These are phyloP conservation scores for Chrysomallon squamiferum DNA, from an alignment of 1,140 invertebrate genomes.

Conservation along the genomic window DNA sequence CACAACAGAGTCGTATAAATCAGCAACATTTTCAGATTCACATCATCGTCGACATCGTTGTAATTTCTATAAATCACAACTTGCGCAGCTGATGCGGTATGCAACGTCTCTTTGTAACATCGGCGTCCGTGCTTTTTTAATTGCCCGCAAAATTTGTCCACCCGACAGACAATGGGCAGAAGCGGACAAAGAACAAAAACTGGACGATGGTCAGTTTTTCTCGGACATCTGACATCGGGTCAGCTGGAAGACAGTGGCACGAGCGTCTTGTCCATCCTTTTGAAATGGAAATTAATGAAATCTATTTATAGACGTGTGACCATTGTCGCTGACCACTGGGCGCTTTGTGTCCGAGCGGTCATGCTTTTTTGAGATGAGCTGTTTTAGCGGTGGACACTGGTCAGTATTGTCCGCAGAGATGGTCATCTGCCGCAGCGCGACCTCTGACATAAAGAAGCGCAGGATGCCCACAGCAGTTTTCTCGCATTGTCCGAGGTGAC, in stretches of 20 bases:
- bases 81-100: too few relatives aligned
- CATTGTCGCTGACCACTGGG: neutral
- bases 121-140: conserved; percentile 2
- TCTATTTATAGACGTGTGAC: conserved; percentile 10
- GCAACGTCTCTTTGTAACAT: neutral
- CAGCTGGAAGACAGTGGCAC: too few relatives aligned
- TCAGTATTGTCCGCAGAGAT: conserved; percentile 6
- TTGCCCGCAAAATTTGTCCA: conserved; percentile 2
- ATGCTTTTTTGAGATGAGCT: conserved; percentile 7
- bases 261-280: neutral
- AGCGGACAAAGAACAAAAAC: neutral
- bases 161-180: neutral
- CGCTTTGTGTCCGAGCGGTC: neutral
- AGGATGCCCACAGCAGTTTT: conserved; percentile 15
- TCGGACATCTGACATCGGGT: too few relatives aligned
- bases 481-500: neutral
- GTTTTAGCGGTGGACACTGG: conserved; percentile 2
- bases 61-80: too few relatives aligned
- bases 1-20: too few relatives aligned
- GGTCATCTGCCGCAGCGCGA: conserved; percentile 1
- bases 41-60: too few relatives aligned
- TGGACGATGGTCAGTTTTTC: neutral
- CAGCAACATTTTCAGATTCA: too few relatives aligned
- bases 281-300: conserved; percentile 21
- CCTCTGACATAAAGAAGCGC: conserved; percentile 14